Base-by-base conservation (phyloP, 2,888 invertebrate species). In the Cerceris ruficornis region DNA sequence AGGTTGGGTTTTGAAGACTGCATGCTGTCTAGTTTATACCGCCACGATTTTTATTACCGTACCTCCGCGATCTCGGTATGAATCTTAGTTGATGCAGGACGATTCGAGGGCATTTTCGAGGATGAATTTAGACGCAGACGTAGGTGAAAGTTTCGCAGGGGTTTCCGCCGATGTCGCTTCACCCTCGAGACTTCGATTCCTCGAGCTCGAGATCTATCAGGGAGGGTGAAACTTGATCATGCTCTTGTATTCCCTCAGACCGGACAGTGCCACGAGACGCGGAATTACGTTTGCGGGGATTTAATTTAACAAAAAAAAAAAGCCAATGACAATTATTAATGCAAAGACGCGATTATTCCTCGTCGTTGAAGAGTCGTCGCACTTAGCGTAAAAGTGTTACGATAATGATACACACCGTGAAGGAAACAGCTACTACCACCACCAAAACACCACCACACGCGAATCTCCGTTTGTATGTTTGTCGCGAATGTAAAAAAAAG, bases 381-480 rank as follows among this genome's bases (percentile, higher is more conserved):
- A 28, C 28, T 28, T 28, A 28, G 28, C 28, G 28, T 28, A 28
- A 28, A 28, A 28, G 28, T 28, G 28, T 28, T 28, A 28, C 28
- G 28, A 28, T 8, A 39, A n/a, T 8, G 64, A 62, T 8, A 39
- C 72, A 41, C 43, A 65, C 64, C 46, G 43, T 61, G 54, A 6
- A 28, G 50, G 17, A 59, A 62, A 65, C 68, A 61, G 42, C 57
- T 59, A 70, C 75, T 69, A 81, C 75, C 70, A 83, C 71, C 81
- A 81, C 76, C 77, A 69, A n/a, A 84, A 69, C 75, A 79, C 74
- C 61, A 77, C 62, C 59, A 82, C 80, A 55, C 76, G 82, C 75
- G 80, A 81, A 72, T 65, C 43, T 75, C 70, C 61, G 61, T n/a
- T 69, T 39, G 50, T 80, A 55, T 79, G 46, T 39, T 75, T 55